phyloP scores from a whole-genome alignment of 2,888 invertebrate species.

The Latrodectus elegans region DNA sequence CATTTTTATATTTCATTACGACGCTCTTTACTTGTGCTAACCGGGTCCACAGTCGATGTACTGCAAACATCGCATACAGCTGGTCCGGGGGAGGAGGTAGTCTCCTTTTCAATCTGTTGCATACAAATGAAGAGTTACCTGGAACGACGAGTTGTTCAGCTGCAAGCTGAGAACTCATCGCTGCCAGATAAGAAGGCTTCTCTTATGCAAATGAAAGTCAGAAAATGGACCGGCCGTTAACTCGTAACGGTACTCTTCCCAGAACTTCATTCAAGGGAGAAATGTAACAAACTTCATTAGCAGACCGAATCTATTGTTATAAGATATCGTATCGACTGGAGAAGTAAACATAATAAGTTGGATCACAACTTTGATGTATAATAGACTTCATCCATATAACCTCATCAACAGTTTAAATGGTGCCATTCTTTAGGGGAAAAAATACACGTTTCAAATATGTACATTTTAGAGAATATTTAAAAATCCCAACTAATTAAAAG shows the following conservation, averaged over 20 bases:
- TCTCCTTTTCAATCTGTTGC: conserved; percentile 18
- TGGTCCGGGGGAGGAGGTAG: conserved; percentile 8
- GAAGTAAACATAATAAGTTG: too few relatives aligned
- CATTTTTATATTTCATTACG: conserved; percentile 11
- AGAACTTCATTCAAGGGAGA: not conserved
- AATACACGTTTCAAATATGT: too few relatives aligned
- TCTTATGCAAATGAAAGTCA: conserved; percentile 43
- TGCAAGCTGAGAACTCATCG: conserved; percentile 61
- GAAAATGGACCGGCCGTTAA: not conserved
- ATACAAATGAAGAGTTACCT: conserved; percentile 57
- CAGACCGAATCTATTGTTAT: too few relatives aligned
- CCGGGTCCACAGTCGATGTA: conserved; percentile 6
- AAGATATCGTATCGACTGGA: too few relatives aligned
- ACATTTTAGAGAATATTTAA: too few relatives aligned
- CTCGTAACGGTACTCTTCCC: conserved; percentile 20
- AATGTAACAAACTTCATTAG: too few relatives aligned
- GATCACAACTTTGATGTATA: too few relatives aligned
- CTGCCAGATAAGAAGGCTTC: conserved; percentile 29
- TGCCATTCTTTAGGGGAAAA: too few relatives aligned
- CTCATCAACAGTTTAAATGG: too few relatives aligned
- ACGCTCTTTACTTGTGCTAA: conserved; percentile 24
- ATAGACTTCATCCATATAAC: too few relatives aligned
- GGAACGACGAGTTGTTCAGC: conserved; percentile 38
- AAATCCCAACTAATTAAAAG: too few relatives aligned
- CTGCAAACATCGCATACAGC: conserved; percentile 18